Percentiles rank a stretch among this genome's conserved stretches.
Conservation (phyloP, 2,797 vertebrate species). For the Pangasius macronema region DNA sequence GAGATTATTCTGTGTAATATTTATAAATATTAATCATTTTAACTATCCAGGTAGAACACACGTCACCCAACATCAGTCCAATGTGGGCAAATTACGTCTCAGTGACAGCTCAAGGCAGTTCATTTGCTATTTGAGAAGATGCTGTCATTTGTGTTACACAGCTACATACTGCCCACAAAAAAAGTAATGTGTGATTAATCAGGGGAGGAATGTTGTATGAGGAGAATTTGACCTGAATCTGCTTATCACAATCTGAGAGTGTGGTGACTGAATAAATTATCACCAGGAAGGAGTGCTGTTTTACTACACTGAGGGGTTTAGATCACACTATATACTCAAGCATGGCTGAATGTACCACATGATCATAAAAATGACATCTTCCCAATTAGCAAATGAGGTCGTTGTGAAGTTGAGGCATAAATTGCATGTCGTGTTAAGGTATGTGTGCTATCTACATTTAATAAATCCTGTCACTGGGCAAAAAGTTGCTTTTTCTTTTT, state of each 20-base stretch:
- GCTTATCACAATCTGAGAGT: neutral
- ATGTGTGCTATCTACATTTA: neutral
- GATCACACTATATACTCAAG: neutral
- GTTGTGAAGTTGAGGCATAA: neutral
- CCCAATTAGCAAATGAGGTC: neutral
- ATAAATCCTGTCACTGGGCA: neutral
- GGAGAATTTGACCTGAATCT: neutral
- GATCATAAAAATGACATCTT: neutral
- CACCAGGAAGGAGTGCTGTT: neutral
- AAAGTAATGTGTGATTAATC: neutral
- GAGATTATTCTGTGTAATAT: neutral
- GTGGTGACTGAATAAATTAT: neutral
- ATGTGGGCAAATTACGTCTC: neutral
- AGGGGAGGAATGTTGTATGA: neutral
- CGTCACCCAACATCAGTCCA: neutral
- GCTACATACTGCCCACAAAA: neutral
- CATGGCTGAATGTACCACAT: constrained; percentile 2
- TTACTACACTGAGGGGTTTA: neutral
- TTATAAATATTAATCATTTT: neutral
- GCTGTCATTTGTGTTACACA: neutral
- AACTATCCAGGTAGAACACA: neutral
- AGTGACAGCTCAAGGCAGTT: neutral
- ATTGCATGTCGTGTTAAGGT: neutral
- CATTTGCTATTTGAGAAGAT: neutral
- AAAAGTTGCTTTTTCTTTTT: neutral